Base-by-base conservation (phyloP, 1,140 invertebrate species). In the Bombus affinis region DNA sequence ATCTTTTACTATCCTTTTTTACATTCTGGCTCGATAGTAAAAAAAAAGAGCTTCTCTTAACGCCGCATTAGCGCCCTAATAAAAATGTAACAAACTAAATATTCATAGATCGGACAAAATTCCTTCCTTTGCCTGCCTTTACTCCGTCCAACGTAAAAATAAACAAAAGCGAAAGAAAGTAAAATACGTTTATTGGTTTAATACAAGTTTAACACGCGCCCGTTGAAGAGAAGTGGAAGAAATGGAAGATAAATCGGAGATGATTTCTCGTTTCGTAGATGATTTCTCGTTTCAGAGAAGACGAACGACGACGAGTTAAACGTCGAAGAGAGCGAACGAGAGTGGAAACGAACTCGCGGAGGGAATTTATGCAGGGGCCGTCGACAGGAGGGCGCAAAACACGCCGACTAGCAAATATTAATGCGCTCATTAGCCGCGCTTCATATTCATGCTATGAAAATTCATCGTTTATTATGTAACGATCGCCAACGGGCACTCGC, bases 381-480 rank as follows among this genome's bases (percentile, higher is more conserved):
- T 75, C 42, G 81, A 62, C 59, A 59, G 35, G 72, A 18, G 59
- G 72, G 72, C 15, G 72, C 28, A 76, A 76, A 83, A 83, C 59
- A 44, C 74, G 44, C 9, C 37, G 59, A 22, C 42, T 44, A 65
- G 83, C 72, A 88, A 85, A 88, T 91, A 91, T 90, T 92, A 92
- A 92, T 90, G 87, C 86, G 79, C 90, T 92, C 91, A 91, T 92
- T 92, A 92, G 89, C 82, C 77, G 70, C 77, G 83, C 87, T 85
- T 89, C 87, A 84, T 88, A 89, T 87, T 86, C 91, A 90, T 87
- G 83, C 62, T 78, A 89, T 91, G 90, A 92, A 91, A 90, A 89
- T 85, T 92, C 89, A 74, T 87, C 83, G 88, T 91, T 92, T 90
- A 92, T 91, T 91, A 92, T 90, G 89, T 90, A 90, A 90, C 76